phyloP scores from a whole-genome alignment of 2,888 invertebrate genomes.

The Thymelicus lineola region DNA sequence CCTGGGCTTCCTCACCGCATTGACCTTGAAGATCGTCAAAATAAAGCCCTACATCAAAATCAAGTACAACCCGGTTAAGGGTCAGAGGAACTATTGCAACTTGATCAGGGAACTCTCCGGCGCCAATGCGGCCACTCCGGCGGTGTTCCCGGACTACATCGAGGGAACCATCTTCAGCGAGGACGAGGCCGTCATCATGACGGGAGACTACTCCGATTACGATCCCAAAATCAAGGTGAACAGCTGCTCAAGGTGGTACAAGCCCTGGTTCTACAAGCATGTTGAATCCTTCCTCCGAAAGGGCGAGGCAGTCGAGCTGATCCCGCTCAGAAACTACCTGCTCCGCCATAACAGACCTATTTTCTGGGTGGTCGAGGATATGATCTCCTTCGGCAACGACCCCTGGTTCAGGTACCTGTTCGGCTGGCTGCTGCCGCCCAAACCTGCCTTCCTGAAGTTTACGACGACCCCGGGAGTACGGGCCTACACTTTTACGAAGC shows the following conservation, averaged over 20 bases:
- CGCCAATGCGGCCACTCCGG: constrained; percentile 73
- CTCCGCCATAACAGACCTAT: constrained; percentile 88
- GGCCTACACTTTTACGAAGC: constrained; percentile 88
- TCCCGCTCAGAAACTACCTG: constrained; percentile 87
- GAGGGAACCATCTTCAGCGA: constrained; percentile 88
- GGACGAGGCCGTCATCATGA: constrained; percentile 88
- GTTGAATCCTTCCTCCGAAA: constrained; percentile 84
- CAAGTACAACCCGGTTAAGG: constrained; percentile 86
- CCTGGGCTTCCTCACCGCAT: constrained; percentile 86
- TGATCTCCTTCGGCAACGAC: constrained; percentile 89
- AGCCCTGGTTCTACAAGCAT: constrained; percentile 90
- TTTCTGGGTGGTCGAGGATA: constrained; percentile 90
- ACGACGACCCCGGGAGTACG: constrained; percentile 88
- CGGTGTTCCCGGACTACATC: constrained; percentile 84
- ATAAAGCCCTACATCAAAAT: constrained; percentile 88
- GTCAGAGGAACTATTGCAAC: constrained; percentile 87
- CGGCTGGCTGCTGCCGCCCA: constrained; percentile 89
- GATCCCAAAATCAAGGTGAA: constrained; percentile 82
- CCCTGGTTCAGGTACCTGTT: constrained; percentile 85
- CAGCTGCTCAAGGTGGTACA: constrained; percentile 87
- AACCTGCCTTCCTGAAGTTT: constrained; percentile 89
- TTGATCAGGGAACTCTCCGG: constrained; percentile 86
- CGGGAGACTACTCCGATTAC: constrained; percentile 87
- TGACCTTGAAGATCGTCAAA: constrained; percentile 86
- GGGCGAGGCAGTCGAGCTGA: constrained; percentile 84